A percentile compares a stretch with the other conserved stretches of the same genome.
These are phyloP conservation scores for Polypterus bichir DNA, from an alignment of 2,113 vertebrate genomes.

Conservation along the genomic window DNA sequence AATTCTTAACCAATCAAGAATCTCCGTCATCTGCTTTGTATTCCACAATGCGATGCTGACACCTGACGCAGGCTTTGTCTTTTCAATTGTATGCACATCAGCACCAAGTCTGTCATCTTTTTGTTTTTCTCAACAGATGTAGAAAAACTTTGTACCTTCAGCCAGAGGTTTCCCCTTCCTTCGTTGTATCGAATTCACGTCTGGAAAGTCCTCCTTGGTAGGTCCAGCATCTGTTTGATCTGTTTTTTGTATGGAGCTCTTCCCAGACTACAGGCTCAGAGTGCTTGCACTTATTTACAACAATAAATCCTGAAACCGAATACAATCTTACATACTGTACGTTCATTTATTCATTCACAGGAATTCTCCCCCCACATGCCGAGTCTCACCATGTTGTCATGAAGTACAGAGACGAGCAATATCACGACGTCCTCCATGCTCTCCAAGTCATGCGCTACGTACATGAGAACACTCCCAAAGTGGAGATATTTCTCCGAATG, in stretches of 20 bases:
- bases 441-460: slow-evolving; percentile 72
- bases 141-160: slow-evolving; percentile 93
- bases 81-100: too few relatives aligned
- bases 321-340: too few relatives aligned
- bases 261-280: too few relatives aligned
- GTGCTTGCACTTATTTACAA: too few relatives aligned
- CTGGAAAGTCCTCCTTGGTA: slow-evolving; percentile 94
- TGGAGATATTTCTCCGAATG: slow-evolving; percentile 73
- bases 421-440: slow-evolving; percentile 66
- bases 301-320: too few relatives aligned
- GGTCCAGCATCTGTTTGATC: slow-evolving; percentile 16
- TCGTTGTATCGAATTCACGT: slow-evolving; percentile 91
- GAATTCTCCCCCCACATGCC: slow-evolving; percentile 81
- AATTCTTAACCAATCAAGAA: too few relatives aligned
- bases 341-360: slow-evolving; percentile 33
- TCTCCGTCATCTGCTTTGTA: too few relatives aligned
- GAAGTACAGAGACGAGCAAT: slow-evolving; percentile 71
- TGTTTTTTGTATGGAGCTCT: too few relatives aligned
- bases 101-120: not conserved
- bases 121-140: slow-evolving; percentile 55
- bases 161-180: slow-evolving; percentile 89
- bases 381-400: slow-evolving; percentile 78
- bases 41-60: too few relatives aligned
- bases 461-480: slow-evolving; percentile 56
- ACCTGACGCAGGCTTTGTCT: too few relatives aligned